These are phyloP conservation scores for Margaritifera margaritifera DNA, from an alignment of 2,888 invertebrate genomes.

Conservation along the genomic window DNA sequence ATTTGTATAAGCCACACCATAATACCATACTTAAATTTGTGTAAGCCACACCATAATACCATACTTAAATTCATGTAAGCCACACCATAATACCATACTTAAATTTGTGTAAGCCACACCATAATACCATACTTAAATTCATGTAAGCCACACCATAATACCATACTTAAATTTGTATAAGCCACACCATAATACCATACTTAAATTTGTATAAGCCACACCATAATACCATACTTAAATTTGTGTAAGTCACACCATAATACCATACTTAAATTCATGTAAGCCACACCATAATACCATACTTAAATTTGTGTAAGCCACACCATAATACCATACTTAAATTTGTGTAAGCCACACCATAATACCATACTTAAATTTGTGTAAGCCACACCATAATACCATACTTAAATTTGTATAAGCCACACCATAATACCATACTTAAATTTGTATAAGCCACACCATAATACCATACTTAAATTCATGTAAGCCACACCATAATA, in stretches of 20 bases:
- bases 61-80: conserved; percentile 2
- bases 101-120: not conserved
- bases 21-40: conserved; percentile 18
- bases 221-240: conserved; percentile 18
- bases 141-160: conserved; percentile 2
- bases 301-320: not conserved
- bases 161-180: conserved; percentile 13
- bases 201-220: not conserved
- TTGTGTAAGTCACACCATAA: not conserved
- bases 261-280: conserved; percentile 15
- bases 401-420: conserved; percentile 4
- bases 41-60: conserved; percentile 10
- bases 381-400: conserved; percentile 10
- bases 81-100: conserved; percentile 17
- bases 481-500: conserved; percentile 2
- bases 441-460: not conserved
- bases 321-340: conserved; percentile 18
- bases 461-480: conserved; percentile 18
- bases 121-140: conserved; percentile 18
- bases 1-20: not conserved
- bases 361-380: conserved; percentile 18
- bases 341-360: not conserved
- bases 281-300: conserved; percentile 14
- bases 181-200: conserved; percentile 14
- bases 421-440: conserved; percentile 17